These are phyloP conservation scores for Eulithis prunata DNA, from an alignment of 2,888 invertebrate genomes.

Conservation along the genomic window DNA sequence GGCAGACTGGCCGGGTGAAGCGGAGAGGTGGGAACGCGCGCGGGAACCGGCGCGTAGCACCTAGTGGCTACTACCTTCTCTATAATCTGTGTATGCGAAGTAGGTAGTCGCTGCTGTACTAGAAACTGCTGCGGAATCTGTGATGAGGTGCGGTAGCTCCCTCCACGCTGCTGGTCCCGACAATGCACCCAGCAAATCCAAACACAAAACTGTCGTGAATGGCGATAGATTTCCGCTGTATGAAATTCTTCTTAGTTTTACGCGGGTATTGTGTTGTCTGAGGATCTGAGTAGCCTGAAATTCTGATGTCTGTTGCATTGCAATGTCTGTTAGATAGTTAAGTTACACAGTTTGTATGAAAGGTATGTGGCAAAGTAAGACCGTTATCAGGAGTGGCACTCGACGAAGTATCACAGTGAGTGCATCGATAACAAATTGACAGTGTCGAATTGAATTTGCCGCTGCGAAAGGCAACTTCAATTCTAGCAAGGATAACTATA, in stretches of 20 bases:
- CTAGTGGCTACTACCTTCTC: conserved; percentile 14
- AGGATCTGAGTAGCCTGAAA: conserved; percentile 53
- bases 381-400: conserved; percentile 71
- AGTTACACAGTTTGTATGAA: conserved; percentile 65
- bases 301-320: too few species aligned
- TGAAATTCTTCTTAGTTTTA: conserved; percentile 70
- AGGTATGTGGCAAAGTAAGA: conserved; percentile 61
- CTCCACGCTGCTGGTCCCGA: conserved; percentile 51
- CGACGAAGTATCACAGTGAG: conserved; percentile 52
- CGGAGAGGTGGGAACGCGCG: conserved; percentile 43
- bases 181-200: conserved; percentile 69
- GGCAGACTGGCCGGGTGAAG: conserved; percentile 58
- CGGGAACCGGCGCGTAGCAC: conserved; percentile 31
- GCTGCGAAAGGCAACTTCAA: conserved; percentile 7
- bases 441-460: conserved; percentile 30
- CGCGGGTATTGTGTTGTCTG: conserved; percentile 42
- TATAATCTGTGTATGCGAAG: conserved; percentile 20
- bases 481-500: neutral
- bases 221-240: conserved; percentile 66
- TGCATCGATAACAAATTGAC: conserved; percentile 64
- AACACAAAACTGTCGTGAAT: conserved; percentile 65
- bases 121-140: conserved; percentile 21
- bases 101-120: conserved; percentile 37
- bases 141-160: conserved; percentile 55
- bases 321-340: conserved; percentile 63